Conservation (phyloP, 2,888 invertebrate genomes). For the Neelides folsomi region DNA sequence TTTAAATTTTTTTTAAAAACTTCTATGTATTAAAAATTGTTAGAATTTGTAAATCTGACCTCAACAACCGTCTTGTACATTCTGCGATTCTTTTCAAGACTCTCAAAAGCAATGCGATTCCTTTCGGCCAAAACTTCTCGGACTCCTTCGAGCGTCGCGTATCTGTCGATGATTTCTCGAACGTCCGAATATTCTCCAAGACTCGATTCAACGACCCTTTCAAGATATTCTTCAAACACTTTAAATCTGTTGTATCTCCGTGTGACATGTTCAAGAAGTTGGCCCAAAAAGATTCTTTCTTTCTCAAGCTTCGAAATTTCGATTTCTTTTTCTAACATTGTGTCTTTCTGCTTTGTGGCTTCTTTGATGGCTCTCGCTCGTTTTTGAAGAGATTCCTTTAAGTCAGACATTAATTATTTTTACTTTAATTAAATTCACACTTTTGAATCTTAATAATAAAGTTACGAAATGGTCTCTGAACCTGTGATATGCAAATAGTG, state of each 20-base stretch:
- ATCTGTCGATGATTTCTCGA: constrained; percentile 29
- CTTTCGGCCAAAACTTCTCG: constrained; percentile 11
- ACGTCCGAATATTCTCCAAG: constrained; percentile 28
- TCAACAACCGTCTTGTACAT: constrained; percentile 19
- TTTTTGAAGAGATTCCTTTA: constrained; percentile 21
- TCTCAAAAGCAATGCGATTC: constrained; percentile 9
- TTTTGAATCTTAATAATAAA: neutral
- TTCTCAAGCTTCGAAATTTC: constrained; percentile 20
- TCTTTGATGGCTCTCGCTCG: constrained; percentile 17
- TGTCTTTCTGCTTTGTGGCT: constrained; percentile 12
- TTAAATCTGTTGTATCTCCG: constrained; percentile 19
- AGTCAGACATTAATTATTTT: neutral
- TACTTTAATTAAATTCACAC: neutral
- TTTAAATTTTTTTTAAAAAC: neutral
- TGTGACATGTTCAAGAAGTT: constrained; percentile 14
- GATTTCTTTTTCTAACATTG: constrained; percentile 11
- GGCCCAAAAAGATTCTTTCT: constrained; percentile 12
- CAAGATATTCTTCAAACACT: constrained; percentile 26
- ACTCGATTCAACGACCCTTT: constrained; percentile 20
- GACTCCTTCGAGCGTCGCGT: constrained; percentile 20
- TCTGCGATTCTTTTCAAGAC: constrained; percentile 16
- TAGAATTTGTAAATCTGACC: constrained; percentile 14
- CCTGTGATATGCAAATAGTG: too few relatives aligned
- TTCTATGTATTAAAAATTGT: neutral
- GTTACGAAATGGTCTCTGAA: too few relatives aligned